Conservation (phyloP, 1,140 invertebrate genomes). For the Stegodyphus mimosarum region DNA sequence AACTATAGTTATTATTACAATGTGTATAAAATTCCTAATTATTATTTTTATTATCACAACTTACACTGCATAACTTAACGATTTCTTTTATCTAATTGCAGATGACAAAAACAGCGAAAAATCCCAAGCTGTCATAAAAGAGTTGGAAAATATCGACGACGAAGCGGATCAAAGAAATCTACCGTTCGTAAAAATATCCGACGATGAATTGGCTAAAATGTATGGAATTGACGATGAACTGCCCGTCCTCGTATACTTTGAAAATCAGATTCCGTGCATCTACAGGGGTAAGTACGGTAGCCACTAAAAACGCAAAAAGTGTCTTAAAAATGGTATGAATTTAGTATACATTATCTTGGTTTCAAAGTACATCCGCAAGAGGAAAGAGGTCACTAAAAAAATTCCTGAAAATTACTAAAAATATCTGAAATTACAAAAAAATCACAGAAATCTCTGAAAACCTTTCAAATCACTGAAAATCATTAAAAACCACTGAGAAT, state of each 20-base stretch:
- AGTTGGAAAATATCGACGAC: slow-evolving; percentile 94
- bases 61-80: too few species aligned
- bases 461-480: too few species aligned
- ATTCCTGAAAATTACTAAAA: not conserved
- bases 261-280: slow-evolving; percentile 89
- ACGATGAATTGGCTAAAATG: slow-evolving; percentile 83
- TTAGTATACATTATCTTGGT: too few species aligned
- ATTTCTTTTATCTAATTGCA: slow-evolving; percentile 65
- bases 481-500: too few species aligned
- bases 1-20: too few species aligned
- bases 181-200: slow-evolving; percentile 70
- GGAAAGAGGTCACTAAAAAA: not conserved
- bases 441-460: too few species aligned
- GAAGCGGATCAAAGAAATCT: slow-evolving; percentile 85
- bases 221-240: slow-evolving; percentile 79
- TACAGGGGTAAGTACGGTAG: slow-evolving; percentile 72
- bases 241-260: slow-evolving; percentile 81
- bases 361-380: not conserved
- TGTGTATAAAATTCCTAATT: too few species aligned
- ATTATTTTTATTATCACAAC: too few species aligned
- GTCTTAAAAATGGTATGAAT: not conserved
- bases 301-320: not conserved
- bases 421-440: not conserved
- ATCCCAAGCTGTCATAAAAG: slow-evolving; percentile 85
- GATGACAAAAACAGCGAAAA: slow-evolving; percentile 92